Evolutionary conservation across 1,140 invertebrate genomes (phyloP), one percentile per base, ranked within the genome.

Genomic region (Pseudomyrmex dendroicus): DNA sequence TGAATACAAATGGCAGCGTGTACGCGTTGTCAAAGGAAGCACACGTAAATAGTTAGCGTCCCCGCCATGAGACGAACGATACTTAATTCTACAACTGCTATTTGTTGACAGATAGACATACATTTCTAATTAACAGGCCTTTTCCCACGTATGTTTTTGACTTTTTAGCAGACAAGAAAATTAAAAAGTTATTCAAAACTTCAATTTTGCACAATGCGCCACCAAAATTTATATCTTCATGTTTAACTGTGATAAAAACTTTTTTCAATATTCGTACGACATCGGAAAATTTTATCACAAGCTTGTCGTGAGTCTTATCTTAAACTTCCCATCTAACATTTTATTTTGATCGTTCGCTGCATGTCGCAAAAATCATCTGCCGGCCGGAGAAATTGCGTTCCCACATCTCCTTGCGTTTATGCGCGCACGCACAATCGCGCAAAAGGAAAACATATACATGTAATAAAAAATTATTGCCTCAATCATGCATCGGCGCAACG

Each of bases 1-100:
- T 76, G 61, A 66, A 76, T 76, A 48, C 61, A 66, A 76, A 76
- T 76, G 17, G 12, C 61, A 44, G 61, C 25, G 25, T 54, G 25
- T 54, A 66, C 64, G 48, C 61, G 50, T 35, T 15, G 22, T 35
- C 20, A 64, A 76, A 63, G 15, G 61, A 12, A 74, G 52, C 22
- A 52, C 48, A 35, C 25, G 61, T n/a, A 76, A 76, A 76, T 64
- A 76, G 48, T 52, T 62, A 15, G 25, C 12, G 50, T 22, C 73
- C n/a, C 73, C n/a, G 22, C n/a, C 20, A 76, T 3, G 54, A 52
- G 46, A 52, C 48, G 17, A 0, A 0, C 35, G 35, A 57, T 64
- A 66, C 63, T 44, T 64, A 66, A 76, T 64, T 64, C 20, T 44
- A 52, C n/a, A 4, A 44, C 50, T 44, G 46, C 46, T 52, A 17